Conservation (phyloP, 2,797 vertebrate species). For the Etheostoma perlongum region DNA sequence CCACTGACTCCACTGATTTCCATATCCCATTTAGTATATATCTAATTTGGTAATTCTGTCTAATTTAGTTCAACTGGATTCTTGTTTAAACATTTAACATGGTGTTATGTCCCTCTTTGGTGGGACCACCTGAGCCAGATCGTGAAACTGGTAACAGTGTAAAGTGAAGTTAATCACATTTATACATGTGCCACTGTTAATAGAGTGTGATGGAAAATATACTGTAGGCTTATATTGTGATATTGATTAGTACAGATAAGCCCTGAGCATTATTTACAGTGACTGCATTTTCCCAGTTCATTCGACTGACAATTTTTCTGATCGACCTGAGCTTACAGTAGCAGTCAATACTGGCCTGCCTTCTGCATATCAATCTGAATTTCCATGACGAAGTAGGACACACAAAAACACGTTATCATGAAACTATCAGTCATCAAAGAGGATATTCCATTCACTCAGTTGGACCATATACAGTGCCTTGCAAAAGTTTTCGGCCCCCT, state of each 20-base stretch:
- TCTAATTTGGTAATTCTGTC: no score
- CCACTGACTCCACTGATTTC: no score
- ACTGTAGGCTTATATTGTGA: conserved; percentile 2
- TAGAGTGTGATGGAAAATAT: background rate
- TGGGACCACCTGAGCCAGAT: no score
- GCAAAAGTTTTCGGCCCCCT: no score
- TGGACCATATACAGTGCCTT: no score
- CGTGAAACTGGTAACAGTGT: background rate
- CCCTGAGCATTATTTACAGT: conserved; percentile 10
- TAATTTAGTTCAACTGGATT: no score
- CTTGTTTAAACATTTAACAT: no score
- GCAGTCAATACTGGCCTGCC: conserved; percentile 55
- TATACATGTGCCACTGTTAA: conserved; percentile 1
- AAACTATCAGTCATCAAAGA: background rate
- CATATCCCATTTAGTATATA: no score
- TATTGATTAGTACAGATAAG: conserved; percentile 23
- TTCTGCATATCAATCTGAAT: conserved; percentile 57
- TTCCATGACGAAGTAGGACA: conserved; percentile 58
- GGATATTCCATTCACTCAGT: background rate
- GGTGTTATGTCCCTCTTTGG: no score
- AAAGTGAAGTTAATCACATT: conserved; percentile 12
- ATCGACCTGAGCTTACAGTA: conserved; percentile 12
- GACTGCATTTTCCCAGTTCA: conserved; percentile 8
- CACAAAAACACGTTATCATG: background rate
- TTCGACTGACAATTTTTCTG: conserved; percentile 18